These are phyloP conservation scores for Yponomeuta plumbellus DNA, from an alignment of 2,888 invertebrate genomes.

Conservation along the genomic window DNA sequence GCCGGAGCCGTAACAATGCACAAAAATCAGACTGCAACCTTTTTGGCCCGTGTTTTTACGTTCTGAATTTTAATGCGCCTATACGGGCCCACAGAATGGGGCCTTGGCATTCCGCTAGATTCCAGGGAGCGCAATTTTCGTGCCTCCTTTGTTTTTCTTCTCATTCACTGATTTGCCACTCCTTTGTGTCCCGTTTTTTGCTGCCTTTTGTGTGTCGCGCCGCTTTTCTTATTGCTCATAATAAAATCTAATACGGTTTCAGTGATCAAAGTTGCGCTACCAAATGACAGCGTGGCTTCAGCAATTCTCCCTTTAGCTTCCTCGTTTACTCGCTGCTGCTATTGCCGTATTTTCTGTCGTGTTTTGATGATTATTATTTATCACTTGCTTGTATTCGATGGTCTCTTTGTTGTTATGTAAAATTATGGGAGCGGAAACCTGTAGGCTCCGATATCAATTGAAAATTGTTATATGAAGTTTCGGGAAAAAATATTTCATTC, in stretches of 20 bases:
- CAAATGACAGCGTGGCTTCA: not conserved
- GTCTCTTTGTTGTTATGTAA: not conserved
- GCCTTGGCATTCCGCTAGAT: not conserved
- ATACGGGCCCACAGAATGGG: slow-evolving; percentile 29
- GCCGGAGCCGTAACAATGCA: slow-evolving; percentile 39
- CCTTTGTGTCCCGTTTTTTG: slow-evolving; percentile 26
- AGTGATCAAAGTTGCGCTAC: slow-evolving; percentile 15
- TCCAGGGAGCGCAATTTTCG: slow-evolving; percentile 9
- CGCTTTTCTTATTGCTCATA: slow-evolving; percentile 35
- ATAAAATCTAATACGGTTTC: slow-evolving; percentile 32
- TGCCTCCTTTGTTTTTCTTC: slow-evolving; percentile 22
- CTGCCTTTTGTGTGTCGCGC: slow-evolving; percentile 28
- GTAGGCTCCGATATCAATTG: not conserved
- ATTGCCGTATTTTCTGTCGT: not conserved
- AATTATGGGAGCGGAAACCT: not conserved
- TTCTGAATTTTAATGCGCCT: slow-evolving; percentile 40
- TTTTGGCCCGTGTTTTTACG: slow-evolving; percentile 27
- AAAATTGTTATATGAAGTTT: not conserved
- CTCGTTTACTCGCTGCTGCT: not conserved
- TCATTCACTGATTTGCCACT: slow-evolving; percentile 24
- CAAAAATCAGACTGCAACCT: slow-evolving; percentile 42
- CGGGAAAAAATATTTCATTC: too few relatives aligned
- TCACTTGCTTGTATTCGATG: not conserved
- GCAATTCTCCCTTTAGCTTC: not conserved
- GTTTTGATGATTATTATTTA: not conserved